Percentiles rank a stretch among this genome's conserved stretches.
These are phyloP conservation scores for Aphrocallistes beatrix DNA, from an alignment of 37 sponge, comb jelly and placozoan species.

Conservation along the genomic window DNA sequence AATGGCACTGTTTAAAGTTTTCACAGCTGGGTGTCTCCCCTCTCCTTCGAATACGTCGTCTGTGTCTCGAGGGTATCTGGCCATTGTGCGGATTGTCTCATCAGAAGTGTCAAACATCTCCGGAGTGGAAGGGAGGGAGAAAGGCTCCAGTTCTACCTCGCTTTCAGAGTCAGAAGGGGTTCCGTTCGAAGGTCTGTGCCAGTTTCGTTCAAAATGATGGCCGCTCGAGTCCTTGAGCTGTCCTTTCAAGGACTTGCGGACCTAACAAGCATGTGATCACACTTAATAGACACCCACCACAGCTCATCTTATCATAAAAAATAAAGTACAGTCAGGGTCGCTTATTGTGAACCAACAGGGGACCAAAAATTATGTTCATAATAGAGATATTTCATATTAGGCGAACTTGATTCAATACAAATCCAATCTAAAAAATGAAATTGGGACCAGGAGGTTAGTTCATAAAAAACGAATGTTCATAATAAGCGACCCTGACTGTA, in stretches of 20 bases:
- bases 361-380: no score
- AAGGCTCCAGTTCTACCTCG: background rate
- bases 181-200: background rate
- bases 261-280: background rate
- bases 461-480: no score
- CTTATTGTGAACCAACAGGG: no score
- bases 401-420: no score
- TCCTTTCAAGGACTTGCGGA: background rate
- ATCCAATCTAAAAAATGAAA: no score
- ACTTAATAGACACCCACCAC: no score
- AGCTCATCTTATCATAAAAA: no score
- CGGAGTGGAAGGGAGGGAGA: background rate
- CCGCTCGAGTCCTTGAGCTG: background rate
- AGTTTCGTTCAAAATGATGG: background rate
- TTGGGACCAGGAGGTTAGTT: no score
- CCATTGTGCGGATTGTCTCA: background rate
- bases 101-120: background rate
- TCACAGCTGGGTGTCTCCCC: background rate
- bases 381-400: no score
- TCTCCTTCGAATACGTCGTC: background rate
- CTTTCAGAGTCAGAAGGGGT: conserved; percentile 2
- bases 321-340: no score
- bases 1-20: background rate
- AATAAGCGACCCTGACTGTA: no score
- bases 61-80: background rate